Base-by-base conservation (phyloP, 2,797 vertebrate species). In the Hipposideros larvatus region DNA sequence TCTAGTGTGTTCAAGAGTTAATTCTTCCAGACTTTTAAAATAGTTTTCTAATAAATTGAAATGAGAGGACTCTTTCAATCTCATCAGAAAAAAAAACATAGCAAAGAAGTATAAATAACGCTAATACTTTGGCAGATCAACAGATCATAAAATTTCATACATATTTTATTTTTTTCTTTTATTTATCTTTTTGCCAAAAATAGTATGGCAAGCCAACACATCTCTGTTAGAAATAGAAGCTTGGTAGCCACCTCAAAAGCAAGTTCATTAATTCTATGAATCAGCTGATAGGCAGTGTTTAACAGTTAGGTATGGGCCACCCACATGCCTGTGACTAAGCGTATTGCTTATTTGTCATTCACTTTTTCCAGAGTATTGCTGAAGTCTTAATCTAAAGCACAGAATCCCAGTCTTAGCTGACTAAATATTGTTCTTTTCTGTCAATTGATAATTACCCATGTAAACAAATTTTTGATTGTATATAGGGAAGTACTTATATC, bases 361-460 rank as follows among this genome's bases (percentile, higher is more conserved):
- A 86, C 91, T 28, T 98, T 90, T 91, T 97, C 94, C 83, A 95
- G 82, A 73, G 46, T 96, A 91, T 97, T 98, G 94, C 97, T 97
- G 97, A 98, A 98, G 96, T 98, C 97, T 98, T 96, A 87, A 98
- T 97, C 93, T 91, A 97, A 96, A 98, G 89, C 94, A 97, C 91
- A 75, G 91, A 98, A 98, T 98, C 96, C 95, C 90, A 97, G 95
- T 98, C 97, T 85, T 77, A 57, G 78, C 48, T 74, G 88, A 31
- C n/a, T 85, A 75, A 92, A 55, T 85, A n/a, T 79, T 94, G 48
- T 90, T 78, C 73, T 98, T 98, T 97, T 97, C 70, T 94, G 92
- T 95, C 97, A 86, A 95, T 98, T 98, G 97, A 96, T 97, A 98
- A 98, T 98, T 98, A 98, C 96, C 97, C 97, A 11, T 97, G 86